phyloP scores from a whole-genome alignment of 1,140 invertebrate genomes.

The Linepithema humile region DNA sequence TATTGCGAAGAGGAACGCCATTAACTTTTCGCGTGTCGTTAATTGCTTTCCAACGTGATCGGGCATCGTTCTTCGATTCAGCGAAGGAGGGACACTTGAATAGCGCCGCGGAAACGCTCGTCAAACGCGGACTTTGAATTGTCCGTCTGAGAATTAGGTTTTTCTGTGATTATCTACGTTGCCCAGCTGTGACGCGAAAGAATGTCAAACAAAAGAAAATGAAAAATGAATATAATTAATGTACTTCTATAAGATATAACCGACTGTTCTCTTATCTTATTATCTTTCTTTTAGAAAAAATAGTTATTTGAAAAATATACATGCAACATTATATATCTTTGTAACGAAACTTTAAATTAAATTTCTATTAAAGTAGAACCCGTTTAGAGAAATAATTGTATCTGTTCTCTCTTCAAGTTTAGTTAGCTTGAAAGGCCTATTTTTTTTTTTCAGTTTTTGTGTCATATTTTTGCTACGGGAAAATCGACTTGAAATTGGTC shows the following conservation, averaged over 20 bases:
- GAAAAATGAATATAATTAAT: conserved; percentile 17
- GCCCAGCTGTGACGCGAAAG: not conserved
- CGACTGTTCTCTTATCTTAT: not conserved
- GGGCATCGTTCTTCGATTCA: conserved; percentile 31
- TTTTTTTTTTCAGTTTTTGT: too few relatives aligned
- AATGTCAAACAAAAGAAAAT: conserved; percentile 25
- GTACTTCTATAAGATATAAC: not conserved
- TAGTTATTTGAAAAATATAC: too few relatives aligned
- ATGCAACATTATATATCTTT: too few relatives aligned
- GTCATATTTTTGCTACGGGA: too few relatives aligned
- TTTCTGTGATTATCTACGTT: conserved; percentile 6
- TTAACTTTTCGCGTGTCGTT: conserved; percentile 73
- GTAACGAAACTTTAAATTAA: too few relatives aligned
- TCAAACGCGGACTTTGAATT: conserved; percentile 40
- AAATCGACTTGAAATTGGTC: too few relatives aligned
- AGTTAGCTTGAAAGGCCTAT: too few relatives aligned
- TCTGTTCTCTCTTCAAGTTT: too few relatives aligned
- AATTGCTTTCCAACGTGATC: conserved; percentile 60
- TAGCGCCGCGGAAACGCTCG: conserved; percentile 39
- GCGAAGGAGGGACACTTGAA: conserved; percentile 3
- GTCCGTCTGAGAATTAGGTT: not conserved
- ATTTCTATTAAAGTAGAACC: too few relatives aligned
- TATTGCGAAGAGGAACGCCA: conserved; percentile 43
- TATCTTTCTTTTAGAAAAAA: too few relatives aligned
- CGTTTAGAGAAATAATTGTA: too few relatives aligned